Base-by-base conservation (phyloP, 2,797 vertebrate genomes). In the Micropoecilia bifurca region DNA sequence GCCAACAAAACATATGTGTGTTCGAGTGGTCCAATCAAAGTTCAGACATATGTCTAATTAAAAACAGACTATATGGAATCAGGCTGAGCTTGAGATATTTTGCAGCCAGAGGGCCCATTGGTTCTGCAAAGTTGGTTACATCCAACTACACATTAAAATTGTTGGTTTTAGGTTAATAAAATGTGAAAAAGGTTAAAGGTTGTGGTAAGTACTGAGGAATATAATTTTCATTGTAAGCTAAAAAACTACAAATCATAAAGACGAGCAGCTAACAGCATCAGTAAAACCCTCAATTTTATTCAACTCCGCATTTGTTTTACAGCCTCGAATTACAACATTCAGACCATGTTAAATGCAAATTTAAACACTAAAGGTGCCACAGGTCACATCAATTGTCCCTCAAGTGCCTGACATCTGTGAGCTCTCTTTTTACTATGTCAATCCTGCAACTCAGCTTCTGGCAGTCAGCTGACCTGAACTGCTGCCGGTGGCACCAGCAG, bases 391-490 rank as follows among this genome's bases (percentile, higher is more conserved):
- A 86, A 83, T 86, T 78, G 81, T 87, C 85, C 61, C 72, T 57
- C 45, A 48, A 82, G 84, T 85, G 89, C 83, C 82, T 85, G 87
- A 79, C 88, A 79, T 81, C 75, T 75, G 59, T 75, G 73, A 61
- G 76, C 73, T 80, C 75, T 79, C 74, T 53, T 77, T 74, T 82
- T 75, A 79, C 75, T 74, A 77, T 80, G 83, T 81, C 85, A 85
- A 73, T 66, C 73, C 86, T 85, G 83, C 84, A 89, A 88, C 74
- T 82, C 81, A 84, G 82, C 20, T 87, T 41, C 83, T 93, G 91
- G 91, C 90, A 84, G 59, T n/a, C 55, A 80, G 75, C 76, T 86
- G 83, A 85, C 84, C 88, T 86, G 89, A 85, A 85, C 85, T 84
- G 16, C 85, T 86, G 89, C 86, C 66, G 57, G 74, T 78, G 85